Conservation (phyloP, 2,888 invertebrate species). For the Hirtodrosophila confusa region DNA sequence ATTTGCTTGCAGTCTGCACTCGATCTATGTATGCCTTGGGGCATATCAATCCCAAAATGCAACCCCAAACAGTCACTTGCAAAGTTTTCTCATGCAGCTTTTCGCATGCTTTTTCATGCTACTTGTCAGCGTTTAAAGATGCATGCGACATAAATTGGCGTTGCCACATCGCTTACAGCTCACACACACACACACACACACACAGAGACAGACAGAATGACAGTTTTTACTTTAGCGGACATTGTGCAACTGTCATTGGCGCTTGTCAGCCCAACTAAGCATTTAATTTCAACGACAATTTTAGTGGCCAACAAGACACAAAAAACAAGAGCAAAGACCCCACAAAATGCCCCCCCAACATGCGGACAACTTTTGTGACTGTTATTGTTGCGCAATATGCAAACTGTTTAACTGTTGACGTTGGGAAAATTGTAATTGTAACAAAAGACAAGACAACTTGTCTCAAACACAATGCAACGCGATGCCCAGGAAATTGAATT, state of each 20-base stretch:
- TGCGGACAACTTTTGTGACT: conserved; percentile 30
- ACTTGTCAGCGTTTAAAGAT: conserved; percentile 56
- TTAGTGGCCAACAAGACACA: conserved; percentile 51
- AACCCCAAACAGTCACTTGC: conserved; percentile 46
- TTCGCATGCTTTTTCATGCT: conserved; percentile 28
- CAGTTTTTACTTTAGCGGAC: conserved; percentile 50
- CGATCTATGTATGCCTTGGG: conserved; percentile 4
- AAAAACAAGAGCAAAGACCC: conserved; percentile 36
- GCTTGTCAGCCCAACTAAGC: conserved; percentile 66
- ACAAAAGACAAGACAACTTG: conserved; percentile 59
- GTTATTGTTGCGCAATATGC: conserved; percentile 68
- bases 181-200: conserved; percentile 19
- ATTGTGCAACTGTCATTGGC: conserved; percentile 72
- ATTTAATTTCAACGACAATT: conserved; percentile 76
- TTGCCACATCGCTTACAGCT: conserved; percentile 49
- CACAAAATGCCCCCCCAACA: conserved; percentile 1
- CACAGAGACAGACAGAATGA: conserved; percentile 4
- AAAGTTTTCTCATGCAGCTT: conserved; percentile 37
- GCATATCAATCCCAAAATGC: conserved; percentile 36
- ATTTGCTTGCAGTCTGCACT: background rate
- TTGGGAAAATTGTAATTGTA: conserved; percentile 70
- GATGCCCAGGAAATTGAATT: conserved; percentile 74
- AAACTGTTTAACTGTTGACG: conserved; percentile 69
- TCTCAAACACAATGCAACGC: conserved; percentile 56
- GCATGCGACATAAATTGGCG: conserved; percentile 70